These are phyloP conservation scores for Pheosia gnoma DNA, from an alignment of 2,888 invertebrate species.

Conservation along the genomic window DNA sequence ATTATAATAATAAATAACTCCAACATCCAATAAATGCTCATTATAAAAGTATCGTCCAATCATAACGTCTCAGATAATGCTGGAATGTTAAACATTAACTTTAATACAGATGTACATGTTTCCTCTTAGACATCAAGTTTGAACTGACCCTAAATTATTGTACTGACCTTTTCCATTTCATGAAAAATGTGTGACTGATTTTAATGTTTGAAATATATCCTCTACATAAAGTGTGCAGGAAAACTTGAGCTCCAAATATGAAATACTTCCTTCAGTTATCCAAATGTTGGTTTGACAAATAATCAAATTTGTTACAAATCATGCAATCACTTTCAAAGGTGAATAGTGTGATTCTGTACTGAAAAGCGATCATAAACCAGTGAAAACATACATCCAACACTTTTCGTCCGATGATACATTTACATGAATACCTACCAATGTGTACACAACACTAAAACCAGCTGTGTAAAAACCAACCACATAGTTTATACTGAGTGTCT, in stretches of 20 bases:
- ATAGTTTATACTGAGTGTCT: conserved; percentile 34
- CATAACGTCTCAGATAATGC: conserved; percentile 77
- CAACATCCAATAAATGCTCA: conserved; percentile 77
- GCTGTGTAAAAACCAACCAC: conserved; percentile 47
- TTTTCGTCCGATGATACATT: conserved; percentile 39
- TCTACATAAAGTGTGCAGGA: conserved; percentile 48
- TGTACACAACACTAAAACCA: conserved; percentile 39
- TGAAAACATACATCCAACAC: conserved; percentile 65
- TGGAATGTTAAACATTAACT: conserved; percentile 83
- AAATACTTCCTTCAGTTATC: conserved; percentile 38
- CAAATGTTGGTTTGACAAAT: conserved; percentile 36
- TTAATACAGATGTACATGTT: conserved; percentile 77
- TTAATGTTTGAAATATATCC: conserved; percentile 51
- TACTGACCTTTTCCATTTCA: conserved; percentile 77
- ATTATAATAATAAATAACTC: conserved; percentile 75
- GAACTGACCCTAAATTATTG: conserved; percentile 67
- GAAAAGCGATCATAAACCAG: conserved; percentile 79
- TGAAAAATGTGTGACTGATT: conserved; percentile 59
- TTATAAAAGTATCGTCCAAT: conserved; percentile 74
- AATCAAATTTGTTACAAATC: conserved; percentile 34
- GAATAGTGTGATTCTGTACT: conserved; percentile 72
- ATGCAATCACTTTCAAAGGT: conserved; percentile 68
- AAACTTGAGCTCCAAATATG: conserved; percentile 44
- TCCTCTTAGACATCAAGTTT: conserved; percentile 58
- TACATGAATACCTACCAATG: conserved; percentile 57